phyloP scores from a whole-genome alignment of 2,797 vertebrate species.

The Gila robusta region DNA sequence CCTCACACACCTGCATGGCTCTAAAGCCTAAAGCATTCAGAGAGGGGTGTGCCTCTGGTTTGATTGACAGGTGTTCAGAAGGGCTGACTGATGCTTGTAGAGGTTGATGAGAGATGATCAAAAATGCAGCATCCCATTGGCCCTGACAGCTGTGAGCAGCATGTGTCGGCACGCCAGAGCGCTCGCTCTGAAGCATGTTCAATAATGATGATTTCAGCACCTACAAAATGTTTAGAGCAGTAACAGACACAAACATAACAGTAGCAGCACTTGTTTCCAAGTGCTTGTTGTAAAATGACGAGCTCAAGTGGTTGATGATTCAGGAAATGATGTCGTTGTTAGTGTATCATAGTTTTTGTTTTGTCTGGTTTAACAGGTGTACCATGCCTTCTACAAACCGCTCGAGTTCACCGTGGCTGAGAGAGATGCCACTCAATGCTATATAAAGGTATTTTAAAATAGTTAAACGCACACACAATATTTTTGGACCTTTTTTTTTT shows the following conservation, averaged over 20 bases:
- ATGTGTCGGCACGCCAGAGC: conserved; percentile 53
- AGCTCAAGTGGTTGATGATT: conserved; percentile 13
- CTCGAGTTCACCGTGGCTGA: conserved; percentile 91
- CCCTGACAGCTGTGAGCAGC: conserved; percentile 64
- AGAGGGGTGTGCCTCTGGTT: conserved; percentile 44
- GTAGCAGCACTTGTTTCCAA: conserved; percentile 32
- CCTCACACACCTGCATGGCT: conserved; percentile 73
- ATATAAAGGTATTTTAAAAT: conserved; percentile 85
- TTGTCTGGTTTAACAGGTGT: conserved; percentile 80
- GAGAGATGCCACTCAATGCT: conserved; percentile 89
- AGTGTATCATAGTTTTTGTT: conserved; percentile 2
- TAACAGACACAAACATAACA: conserved; percentile 23
- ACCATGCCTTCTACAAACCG: conserved; percentile 95
- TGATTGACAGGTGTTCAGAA: conserved; percentile 77
- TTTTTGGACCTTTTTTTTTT: not conserved
- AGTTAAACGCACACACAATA: not conserved
- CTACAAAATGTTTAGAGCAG: not conserved
- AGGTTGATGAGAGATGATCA: conserved; percentile 79
- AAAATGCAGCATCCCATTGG: conserved; percentile 62
- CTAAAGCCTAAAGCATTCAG: conserved; percentile 63
- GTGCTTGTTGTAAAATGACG: conserved; percentile 16
- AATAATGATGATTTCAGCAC: conserved; percentile 43
- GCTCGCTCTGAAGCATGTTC: not conserved
- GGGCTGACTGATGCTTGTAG: conserved; percentile 80
- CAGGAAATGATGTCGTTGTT: conserved; percentile 19